These are phyloP conservation scores for Strix occidentalis DNA, from an alignment of 2,797 vertebrate species.

Conservation along the genomic window DNA sequence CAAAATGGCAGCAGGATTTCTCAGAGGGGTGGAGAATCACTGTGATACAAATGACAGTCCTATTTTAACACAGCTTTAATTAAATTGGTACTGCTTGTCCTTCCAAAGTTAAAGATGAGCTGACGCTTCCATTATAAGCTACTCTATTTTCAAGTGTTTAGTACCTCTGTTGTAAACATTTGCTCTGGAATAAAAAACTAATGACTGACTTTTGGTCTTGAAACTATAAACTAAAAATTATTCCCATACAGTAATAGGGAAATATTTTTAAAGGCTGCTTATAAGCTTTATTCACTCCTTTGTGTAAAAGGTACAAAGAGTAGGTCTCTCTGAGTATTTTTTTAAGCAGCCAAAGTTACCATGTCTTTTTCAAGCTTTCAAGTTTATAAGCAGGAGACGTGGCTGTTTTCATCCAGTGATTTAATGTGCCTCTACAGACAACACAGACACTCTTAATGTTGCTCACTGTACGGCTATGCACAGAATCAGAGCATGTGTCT, in stretches of 20 bases:
- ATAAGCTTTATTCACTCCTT: background rate
- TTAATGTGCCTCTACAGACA: background rate
- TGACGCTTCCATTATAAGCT: background rate
- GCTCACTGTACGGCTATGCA: background rate
- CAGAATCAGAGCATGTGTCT: background rate
- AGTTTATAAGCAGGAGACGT: background rate
- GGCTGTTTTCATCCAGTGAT: background rate
- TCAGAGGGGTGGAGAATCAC: constrained; percentile 4
- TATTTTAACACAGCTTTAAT: constrained; percentile 63
- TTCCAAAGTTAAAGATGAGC: constrained; percentile 52
- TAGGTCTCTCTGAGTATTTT: background rate
- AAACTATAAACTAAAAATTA: background rate
- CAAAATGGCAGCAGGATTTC: constrained; percentile 40
- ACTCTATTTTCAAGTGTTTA: constrained; percentile 26
- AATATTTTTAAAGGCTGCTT: background rate
- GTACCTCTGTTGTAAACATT: constrained; percentile 24
- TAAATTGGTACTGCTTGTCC: constrained; percentile 20
- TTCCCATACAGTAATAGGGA: background rate
- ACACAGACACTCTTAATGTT: background rate
- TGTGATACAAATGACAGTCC: constrained; percentile 15
- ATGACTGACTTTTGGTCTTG: background rate
- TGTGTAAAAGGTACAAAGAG: background rate
- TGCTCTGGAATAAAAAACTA: background rate
- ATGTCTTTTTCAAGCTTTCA: background rate
- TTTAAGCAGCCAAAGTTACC: background rate